These are phyloP conservation scores for Dissostichus mawsoni DNA, from an alignment of 2,113 vertebrate genomes.

Conservation along the genomic window DNA sequence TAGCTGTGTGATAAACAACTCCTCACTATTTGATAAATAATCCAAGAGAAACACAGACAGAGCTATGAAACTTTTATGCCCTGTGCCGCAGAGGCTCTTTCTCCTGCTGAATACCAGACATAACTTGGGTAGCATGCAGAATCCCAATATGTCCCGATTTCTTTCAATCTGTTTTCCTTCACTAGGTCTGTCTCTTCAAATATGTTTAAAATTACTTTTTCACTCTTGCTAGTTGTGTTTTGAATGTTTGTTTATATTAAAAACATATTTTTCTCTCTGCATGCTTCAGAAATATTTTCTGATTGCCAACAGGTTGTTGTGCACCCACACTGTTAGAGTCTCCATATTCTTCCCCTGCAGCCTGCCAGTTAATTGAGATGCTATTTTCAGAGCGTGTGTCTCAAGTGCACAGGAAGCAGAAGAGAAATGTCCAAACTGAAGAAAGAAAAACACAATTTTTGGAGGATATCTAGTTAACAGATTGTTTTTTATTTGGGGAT, in stretches of 20 bases:
- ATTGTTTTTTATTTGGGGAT: conserved; percentile 20
- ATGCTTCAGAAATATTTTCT: not conserved
- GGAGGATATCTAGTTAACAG: not conserved
- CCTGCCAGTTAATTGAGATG: conserved; percentile 37
- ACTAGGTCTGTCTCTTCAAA: conserved; percentile 53
- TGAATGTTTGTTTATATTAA: conserved; percentile 44
- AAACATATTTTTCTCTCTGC: not conserved
- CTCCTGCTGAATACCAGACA: conserved; percentile 60
- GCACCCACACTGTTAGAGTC: conserved; percentile 1
- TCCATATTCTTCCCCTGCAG: conserved; percentile 10
- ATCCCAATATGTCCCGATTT: conserved; percentile 63
- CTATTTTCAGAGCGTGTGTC: conserved; percentile 39
- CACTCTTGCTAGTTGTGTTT: conserved; percentile 11
- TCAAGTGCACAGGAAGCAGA: conserved; percentile 11
- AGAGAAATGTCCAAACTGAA: conserved; percentile 5
- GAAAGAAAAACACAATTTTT: not conserved
- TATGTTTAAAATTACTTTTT: conserved; percentile 33
- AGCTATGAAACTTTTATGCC: conserved; percentile 82
- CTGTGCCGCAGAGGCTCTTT: conserved; percentile 58
- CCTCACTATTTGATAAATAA: conserved; percentile 82
- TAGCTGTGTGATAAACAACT: conserved; percentile 81
- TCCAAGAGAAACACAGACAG: conserved; percentile 80
- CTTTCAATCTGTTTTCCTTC: conserved; percentile 33
- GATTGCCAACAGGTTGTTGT: conserved; percentile 50
- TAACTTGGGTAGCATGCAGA: conserved; percentile 47